Conservation (phyloP, 2,113 vertebrate species). For the Oriolus oriolus region DNA sequence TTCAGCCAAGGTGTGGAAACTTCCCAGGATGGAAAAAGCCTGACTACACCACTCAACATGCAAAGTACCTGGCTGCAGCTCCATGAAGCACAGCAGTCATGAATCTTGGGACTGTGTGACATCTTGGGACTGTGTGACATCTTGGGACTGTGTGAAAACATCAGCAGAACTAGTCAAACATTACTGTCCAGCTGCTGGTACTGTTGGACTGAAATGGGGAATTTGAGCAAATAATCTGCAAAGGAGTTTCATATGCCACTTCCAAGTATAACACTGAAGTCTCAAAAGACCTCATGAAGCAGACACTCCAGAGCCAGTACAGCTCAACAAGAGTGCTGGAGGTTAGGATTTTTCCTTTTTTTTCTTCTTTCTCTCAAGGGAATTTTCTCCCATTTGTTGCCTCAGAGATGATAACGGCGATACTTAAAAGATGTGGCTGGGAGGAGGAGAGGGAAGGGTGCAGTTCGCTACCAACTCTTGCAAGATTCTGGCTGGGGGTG, state of each 20-base stretch:
- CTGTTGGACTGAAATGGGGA: not conserved
- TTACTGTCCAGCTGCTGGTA: not conserved
- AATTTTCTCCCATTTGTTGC: not conserved
- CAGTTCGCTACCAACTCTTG: not conserved
- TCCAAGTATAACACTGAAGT: not conserved
- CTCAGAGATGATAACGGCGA: not conserved
- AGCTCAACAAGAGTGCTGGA: not conserved
- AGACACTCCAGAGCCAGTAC: not conserved
- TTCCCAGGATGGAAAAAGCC: not conserved
- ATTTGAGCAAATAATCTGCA: not conserved
- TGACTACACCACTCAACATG: not conserved
- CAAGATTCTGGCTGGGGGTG: not conserved
- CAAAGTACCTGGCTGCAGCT: accelerated
- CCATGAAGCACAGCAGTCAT: not conserved
- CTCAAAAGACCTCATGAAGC: not conserved
- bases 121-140: accelerated
- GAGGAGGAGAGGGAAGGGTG: not conserved
- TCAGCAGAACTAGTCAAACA: not conserved
- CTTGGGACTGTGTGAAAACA: too few species aligned
- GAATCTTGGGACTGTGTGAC: too few species aligned
- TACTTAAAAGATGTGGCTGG: not conserved
- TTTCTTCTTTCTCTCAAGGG: not conserved
- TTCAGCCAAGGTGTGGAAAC: not conserved
- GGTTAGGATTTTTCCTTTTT: not conserved
- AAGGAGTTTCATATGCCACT: not conserved